phyloP scores from a whole-genome alignment of 2,113 vertebrate species.

The Suricata suricatta region DNA sequence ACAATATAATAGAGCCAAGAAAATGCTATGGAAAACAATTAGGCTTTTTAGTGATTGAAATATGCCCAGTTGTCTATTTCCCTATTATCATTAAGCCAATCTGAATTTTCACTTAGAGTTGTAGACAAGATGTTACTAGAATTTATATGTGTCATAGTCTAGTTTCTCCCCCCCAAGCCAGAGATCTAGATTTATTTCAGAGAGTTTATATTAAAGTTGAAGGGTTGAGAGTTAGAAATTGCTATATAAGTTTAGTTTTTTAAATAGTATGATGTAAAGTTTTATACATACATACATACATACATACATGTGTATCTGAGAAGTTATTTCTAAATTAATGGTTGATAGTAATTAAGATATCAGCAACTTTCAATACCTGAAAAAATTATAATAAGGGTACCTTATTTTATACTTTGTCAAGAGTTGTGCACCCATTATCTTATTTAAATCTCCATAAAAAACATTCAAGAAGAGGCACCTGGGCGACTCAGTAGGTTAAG shows the following conservation, averaged over 20 bases:
- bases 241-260: neutral
- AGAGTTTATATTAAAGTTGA: neutral
- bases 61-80: neutral
- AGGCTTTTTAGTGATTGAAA: slow-evolving; percentile 45
- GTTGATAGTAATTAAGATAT: neutral
- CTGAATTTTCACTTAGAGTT: slow-evolving; percentile 3
- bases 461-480: too few relatives aligned
- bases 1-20: slow-evolving; percentile 15
- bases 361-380: neutral
- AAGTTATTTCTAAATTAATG: neutral
- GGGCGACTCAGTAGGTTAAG: too few relatives aligned
- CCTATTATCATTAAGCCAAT: neutral
- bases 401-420: neutral
- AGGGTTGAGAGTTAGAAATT: neutral
- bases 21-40: slow-evolving; percentile 24
- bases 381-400: neutral
- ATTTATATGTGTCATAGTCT: slow-evolving; percentile 3
- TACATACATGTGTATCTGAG: neutral
- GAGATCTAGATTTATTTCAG: neutral
- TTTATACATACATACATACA: too few relatives aligned
- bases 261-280: neutral
- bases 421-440: neutral
- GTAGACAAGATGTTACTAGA: neutral
- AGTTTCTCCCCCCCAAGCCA: neutral
- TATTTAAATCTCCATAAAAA: neutral